phyloP scores from a whole-genome alignment of 2,797 vertebrate genomes.

The Heliangelus exortis region DNA sequence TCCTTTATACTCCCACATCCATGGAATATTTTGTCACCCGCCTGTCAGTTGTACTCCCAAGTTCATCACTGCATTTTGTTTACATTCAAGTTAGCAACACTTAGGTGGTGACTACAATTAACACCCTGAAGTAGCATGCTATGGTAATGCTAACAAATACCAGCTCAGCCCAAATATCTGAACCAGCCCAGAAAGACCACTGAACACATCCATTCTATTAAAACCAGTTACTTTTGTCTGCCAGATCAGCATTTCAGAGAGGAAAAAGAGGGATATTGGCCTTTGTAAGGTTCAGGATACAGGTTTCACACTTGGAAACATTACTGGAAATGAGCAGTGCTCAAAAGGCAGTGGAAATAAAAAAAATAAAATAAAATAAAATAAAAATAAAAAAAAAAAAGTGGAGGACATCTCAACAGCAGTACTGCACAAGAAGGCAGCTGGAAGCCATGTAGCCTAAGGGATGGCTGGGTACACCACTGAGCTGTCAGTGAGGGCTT shows the following conservation, averaged over 20 bases:
- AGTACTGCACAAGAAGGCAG: background rate
- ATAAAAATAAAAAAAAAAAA: background rate
- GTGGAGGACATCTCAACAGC: background rate
- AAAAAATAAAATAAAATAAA: background rate
- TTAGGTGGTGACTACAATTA: slow-evolving; percentile 8
- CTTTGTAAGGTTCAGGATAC: slow-evolving; percentile 17
- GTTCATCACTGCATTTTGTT: slow-evolving; percentile 10
- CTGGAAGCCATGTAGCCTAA: background rate
- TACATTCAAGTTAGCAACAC: background rate
- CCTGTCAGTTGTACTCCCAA: background rate
- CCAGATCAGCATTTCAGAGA: background rate
- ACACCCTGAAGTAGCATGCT: background rate
- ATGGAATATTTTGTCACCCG: background rate
- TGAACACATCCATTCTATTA: slow-evolving; percentile 18
- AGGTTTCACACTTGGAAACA: background rate
- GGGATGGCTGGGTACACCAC: background rate
- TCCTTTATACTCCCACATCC: background rate
- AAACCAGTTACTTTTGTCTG: slow-evolving; percentile 13
- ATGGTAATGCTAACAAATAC: background rate
- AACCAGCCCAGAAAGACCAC: slow-evolving; percentile 27
- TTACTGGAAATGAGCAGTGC: background rate
- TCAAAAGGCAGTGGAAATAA: background rate
- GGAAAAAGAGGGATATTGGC: background rate
- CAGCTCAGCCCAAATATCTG: slow-evolving; percentile 57
- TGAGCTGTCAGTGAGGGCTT: background rate